Base-by-base conservation (phyloP, 2,888 invertebrate genomes). In the Lithosia quadra region DNA sequence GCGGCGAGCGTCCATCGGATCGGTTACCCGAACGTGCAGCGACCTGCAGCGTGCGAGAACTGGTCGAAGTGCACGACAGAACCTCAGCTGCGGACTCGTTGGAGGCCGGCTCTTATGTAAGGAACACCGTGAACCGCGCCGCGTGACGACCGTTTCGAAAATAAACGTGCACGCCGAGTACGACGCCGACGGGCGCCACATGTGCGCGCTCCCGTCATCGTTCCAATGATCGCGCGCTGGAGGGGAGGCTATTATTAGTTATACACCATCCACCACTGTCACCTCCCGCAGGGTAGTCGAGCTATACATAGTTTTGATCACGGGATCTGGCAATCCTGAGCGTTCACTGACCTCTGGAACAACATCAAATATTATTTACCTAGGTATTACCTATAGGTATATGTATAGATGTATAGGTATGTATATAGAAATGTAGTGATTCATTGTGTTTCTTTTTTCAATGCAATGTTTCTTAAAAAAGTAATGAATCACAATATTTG, bases 221-320 rank as follows among this genome's bases (percentile, higher is more conserved):
- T 86, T 84, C 88, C 91, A 87, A 86, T 87, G 89, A 83, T 85
- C 90, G 90, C 89, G 85, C 92, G 88, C 92, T 93, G 94, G 94
- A 93, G 93, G 95, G 94, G 94, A 93, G 93, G 88, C 93, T 94
- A 94, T 93, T 94, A 94, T 93, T 95, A 94, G 94, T 93, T 83
- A 87, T 84, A 89, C 91, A 92, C 92, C 94, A 93, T 94, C 94
- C 91, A 95, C 94, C 94, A 93, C 93, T 93, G 94, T 94, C 94
- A 94, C 94, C 94, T 95, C 94, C 94, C 94, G 94, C 94, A 86
- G 93, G 94, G 94, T 93, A 92, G 92, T 90, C 88, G 84, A 84
- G 90, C 93, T 95, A 95, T 92, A 94, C 94, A 93, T 94, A 94
- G 94, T 90, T 89, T 86, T 86, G 88, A 91, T 92, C 92, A 88